phyloP scores from a whole-genome alignment of 2,888 invertebrate genomes.

The Epicampocera succincta region DNA sequence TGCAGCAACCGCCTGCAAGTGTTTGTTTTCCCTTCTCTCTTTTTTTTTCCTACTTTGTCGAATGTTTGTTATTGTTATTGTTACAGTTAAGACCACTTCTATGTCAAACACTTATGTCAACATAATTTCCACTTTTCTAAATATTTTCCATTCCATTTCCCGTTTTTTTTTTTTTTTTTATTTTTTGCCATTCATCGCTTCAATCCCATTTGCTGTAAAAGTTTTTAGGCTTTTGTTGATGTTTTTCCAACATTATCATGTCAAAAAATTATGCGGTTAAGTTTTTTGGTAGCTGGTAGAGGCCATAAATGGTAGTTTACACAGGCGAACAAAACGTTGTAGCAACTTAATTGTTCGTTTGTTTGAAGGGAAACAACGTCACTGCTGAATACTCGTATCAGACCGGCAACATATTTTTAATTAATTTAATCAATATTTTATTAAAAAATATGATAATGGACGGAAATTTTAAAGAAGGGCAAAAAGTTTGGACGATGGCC shows the following conservation, averaged over 20 bases:
- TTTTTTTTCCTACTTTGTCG: not conserved
- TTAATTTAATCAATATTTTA: constrained; percentile 21
- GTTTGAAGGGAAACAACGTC: not conserved
- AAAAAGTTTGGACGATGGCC: not conserved
- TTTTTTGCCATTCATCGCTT: constrained; percentile 30
- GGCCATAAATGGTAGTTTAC: constrained; percentile 21
- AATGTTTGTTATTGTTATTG: constrained; percentile 41
- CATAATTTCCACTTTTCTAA: constrained; percentile 51
- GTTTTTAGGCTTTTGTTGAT: constrained; percentile 46
- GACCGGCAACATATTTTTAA: constrained; percentile 8
- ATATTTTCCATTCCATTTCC: not conserved
- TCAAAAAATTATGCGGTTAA: constrained; percentile 54
- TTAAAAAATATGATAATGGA: constrained; percentile 27
- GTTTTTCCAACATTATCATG: constrained; percentile 46
- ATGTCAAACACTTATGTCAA: constrained; percentile 66
- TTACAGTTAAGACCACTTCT: constrained; percentile 62
- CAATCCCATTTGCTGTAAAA: constrained; percentile 19
- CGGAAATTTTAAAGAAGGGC: not conserved
- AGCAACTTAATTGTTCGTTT: too few species aligned
- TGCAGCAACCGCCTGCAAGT: not conserved
- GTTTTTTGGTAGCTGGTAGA: constrained; percentile 30
- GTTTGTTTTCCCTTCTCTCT: not conserved
- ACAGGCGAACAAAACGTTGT: constrained; percentile 1
- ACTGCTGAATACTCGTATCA: not conserved
- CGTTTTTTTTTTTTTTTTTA: constrained; percentile 5